phyloP scores from a whole-genome alignment of 2,888 invertebrate species.

The Pilophorus perplexus region DNA sequence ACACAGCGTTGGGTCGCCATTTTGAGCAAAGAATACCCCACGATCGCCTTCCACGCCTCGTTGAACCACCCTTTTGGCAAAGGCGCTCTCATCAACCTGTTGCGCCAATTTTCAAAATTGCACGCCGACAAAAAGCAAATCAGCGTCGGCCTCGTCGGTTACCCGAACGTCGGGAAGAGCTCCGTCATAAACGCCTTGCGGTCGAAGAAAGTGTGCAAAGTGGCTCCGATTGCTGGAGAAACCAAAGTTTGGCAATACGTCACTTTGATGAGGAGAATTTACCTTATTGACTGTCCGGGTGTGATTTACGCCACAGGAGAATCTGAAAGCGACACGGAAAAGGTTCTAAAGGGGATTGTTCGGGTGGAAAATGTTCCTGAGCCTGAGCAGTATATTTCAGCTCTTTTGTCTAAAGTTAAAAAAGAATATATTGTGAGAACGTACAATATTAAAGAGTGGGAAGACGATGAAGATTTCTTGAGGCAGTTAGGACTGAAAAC shows the following conservation, averaged over 20 bases:
- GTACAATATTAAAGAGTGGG: constrained; percentile 84
- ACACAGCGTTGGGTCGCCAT: constrained; percentile 97
- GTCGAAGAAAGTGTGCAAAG: constrained; percentile 97
- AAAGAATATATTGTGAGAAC: constrained; percentile 86
- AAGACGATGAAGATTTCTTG: constrained; percentile 79
- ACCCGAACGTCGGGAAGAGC: constrained; percentile 98
- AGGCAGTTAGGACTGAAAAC: constrained; percentile 81
- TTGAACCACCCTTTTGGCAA: constrained; percentile 97
- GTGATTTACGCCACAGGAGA: constrained; percentile 97
- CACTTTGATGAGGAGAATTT: constrained; percentile 94
- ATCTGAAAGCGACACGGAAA: constrained; percentile 91
- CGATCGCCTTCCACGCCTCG: constrained; percentile 98
- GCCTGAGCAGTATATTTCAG: constrained; percentile 91
- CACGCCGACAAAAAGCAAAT: constrained; percentile 98
- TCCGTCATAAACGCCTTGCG: constrained; percentile 95
- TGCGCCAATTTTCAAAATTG: constrained; percentile 92
- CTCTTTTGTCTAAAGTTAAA: constrained; percentile 82
- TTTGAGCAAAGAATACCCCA: constrained; percentile 91
- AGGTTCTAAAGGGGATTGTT: constrained; percentile 95
- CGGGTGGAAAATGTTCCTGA: constrained; percentile 89
- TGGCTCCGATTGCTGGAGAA: constrained; percentile 96
- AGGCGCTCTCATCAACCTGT: constrained; percentile 90
- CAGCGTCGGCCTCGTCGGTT: constrained; percentile 97
- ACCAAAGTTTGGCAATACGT: constrained; percentile 99
- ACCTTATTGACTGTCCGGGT: constrained; percentile 97